Base-by-base conservation (phyloP, 2,797 vertebrate species). In the Sebastes minor region DNA sequence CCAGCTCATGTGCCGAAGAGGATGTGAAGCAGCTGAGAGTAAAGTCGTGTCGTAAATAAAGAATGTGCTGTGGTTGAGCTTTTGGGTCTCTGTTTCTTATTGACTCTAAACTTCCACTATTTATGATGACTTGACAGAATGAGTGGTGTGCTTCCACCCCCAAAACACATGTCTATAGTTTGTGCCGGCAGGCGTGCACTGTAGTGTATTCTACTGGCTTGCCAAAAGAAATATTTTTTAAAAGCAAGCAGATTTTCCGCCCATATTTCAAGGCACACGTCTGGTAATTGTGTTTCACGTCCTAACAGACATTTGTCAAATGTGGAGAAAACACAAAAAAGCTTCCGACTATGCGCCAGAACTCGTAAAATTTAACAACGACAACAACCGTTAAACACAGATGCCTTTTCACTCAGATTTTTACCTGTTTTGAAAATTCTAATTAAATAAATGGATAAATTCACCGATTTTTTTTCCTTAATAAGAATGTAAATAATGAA, bases 11-110 rank as follows among this genome's bases (percentile, higher is more conserved):
- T 30, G 70, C 8, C 30, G 70, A 74, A 72, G 74, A 85, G 80
- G 86, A 91, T 86, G 81, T 65, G 66, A 71, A 76, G 73, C 86
- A 89, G 81, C 82, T 89, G 78, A 76, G 71, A 74, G 49, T 35
- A 20, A 65, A 76, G 38, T 53, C 56, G 20, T 66, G 76, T 73
- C 12, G 8, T 75, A 88, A 87, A 88, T 81, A 64, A 87, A 74
- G 83, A 71, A 88, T 74, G 79, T 79, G 83, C 71, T 83, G 81
- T 4, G 69, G 71, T 77, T 38, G 70, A 74, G 66, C 35, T 86
- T 82, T 82, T 53, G 35, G 33, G 23, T 76, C n/a, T 83, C 42
- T 83, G 72, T 55, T 88, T 89, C 71, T 81, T 62, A 80, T 80
- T 85, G 69, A 83, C 75, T 81, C 30, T 55, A 71, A 23, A 79